phyloP scores from a whole-genome alignment of 2,113 vertebrate species.

The Dromaius novaehollandiae region DNA sequence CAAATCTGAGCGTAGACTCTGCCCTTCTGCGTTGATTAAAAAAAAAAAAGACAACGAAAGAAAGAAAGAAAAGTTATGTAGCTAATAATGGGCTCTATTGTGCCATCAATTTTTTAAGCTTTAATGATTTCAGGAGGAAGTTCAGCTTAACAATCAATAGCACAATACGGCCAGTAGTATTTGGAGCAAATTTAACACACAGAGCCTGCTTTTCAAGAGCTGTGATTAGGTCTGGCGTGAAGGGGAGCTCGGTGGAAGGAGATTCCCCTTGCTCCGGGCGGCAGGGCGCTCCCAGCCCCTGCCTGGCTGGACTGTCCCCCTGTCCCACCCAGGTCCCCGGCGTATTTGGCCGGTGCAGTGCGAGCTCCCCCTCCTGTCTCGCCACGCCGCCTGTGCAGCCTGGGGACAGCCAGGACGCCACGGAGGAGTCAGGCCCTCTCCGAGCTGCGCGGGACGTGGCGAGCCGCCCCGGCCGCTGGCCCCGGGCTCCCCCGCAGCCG shows the following conservation, averaged over 20 bases:
- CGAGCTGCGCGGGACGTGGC: background rate
- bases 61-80: constrained; percentile 62
- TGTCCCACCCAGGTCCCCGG: background rate
- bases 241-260: background rate
- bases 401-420: background rate
- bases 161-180: constrained; percentile 22
- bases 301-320: rapidly evolving
- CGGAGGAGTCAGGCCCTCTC: background rate
- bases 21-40: constrained; percentile 29
- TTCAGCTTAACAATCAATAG: constrained; percentile 59
- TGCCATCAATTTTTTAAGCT: constrained; percentile 69
- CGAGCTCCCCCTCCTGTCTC: constrained; percentile 25
- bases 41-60: background rate
- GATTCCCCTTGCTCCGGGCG: background rate
- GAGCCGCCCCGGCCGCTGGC: rapidly evolving
- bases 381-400: rapidly evolving
- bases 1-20: constrained; percentile 33
- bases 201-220: background rate
- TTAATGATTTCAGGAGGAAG: constrained; percentile 63
- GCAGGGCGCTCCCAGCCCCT: background rate
- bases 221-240: background rate
- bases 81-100: constrained; percentile 64
- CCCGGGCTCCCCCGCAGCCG: background rate
- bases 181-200: background rate
- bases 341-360: rapidly evolving